Base-by-base conservation (phyloP, 2,113 vertebrate species). In the Myotis lucifugus region DNA sequence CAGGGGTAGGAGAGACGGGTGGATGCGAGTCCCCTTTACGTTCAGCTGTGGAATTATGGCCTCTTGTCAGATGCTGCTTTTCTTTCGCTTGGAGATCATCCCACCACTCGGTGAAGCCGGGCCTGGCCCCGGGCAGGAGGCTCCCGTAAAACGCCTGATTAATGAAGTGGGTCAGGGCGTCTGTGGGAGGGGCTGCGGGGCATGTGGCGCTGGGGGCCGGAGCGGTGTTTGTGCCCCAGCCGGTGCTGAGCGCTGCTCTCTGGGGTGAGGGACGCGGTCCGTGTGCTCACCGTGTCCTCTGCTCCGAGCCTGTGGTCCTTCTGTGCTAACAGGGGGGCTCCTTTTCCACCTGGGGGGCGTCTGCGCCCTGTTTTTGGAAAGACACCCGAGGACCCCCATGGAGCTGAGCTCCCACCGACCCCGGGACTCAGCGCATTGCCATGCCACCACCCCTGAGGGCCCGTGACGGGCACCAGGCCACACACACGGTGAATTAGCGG, bases 121-220 rank as follows among this genome's bases (percentile, higher is more conserved):
- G 23, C 77, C 42, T 73, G 73, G 8, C 19, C 66, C 42, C 88
- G 4, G 46, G 74, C 77, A 90, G 61, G 46, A 54, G 69, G 86
- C 72, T 52, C 14, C 73, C 0, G 37, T 70, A 6, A 77, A 70
- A 13, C 81, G 0, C 54, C 78, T 93, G 85, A 85, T 98, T 97
- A 85, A 82, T 59, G 93, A 97, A 97, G 69, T 95, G 95, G 91
- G 91, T 97, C 77, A 21, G 59, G 94, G 37, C 88, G 0, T 85
- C 77, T 93, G 97, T 96, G 90, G 72, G 77, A 96, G 66, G 66
- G 88, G 42, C 88, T 23, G 92, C 95, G 88, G 70, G 88, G 18
- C 52, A 64, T 76, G 81, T 88, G 69, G 23, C 4, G 56, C 1
- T 27, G 0, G 6, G 59, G 61, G 37, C 27, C 10, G 61, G 61